These are phyloP conservation scores for Marmota flaviventris DNA, from an alignment of 2,113 vertebrate genomes.

Conservation along the genomic window DNA sequence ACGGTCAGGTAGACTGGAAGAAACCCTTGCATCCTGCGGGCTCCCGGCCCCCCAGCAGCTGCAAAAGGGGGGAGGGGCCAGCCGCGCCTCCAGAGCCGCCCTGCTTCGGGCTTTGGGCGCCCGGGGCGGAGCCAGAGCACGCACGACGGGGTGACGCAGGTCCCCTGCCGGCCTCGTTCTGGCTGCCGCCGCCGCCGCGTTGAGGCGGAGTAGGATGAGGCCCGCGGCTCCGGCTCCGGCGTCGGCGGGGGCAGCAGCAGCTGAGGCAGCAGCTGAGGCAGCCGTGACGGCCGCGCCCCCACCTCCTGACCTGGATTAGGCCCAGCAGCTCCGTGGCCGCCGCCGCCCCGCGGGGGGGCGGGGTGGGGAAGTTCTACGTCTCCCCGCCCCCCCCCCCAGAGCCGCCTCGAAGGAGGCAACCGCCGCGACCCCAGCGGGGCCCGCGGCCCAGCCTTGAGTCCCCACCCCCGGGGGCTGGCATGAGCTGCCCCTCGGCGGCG, in stretches of 20 bases:
- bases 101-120: neutral
- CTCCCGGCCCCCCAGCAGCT: no score
- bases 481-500: slow-evolving; percentile 73
- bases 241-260: slow-evolving; percentile 78
- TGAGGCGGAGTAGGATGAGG: slow-evolving; percentile 81
- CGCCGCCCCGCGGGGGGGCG: slow-evolving; percentile 82
- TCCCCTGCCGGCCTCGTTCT: slow-evolving; percentile 72
- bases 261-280: slow-evolving; percentile 81
- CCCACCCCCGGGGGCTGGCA: slow-evolving; percentile 74
- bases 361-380: slow-evolving; percentile 79
- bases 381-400: slow-evolving; percentile 73
- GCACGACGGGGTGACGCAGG: slow-evolving; percentile 79
- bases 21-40: neutral
- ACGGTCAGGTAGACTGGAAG: neutral
- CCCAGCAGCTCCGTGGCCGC: slow-evolving; percentile 79
- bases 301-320: slow-evolving; percentile 78
- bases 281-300: slow-evolving; percentile 78
- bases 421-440: slow-evolving; percentile 66
- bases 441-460: slow-evolving; percentile 72
- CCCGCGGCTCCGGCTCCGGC: slow-evolving; percentile 69
- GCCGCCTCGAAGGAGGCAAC: slow-evolving; percentile 53
- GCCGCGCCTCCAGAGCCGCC: neutral
- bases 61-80: neutral
- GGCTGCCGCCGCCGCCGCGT: slow-evolving; percentile 67
- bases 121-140: slow-evolving; percentile 74